Percentiles rank a stretch among this genome's conserved stretches.
Conservation (phyloP, 2,113 vertebrate species). For the Gymnorhina tibicen region DNA sequence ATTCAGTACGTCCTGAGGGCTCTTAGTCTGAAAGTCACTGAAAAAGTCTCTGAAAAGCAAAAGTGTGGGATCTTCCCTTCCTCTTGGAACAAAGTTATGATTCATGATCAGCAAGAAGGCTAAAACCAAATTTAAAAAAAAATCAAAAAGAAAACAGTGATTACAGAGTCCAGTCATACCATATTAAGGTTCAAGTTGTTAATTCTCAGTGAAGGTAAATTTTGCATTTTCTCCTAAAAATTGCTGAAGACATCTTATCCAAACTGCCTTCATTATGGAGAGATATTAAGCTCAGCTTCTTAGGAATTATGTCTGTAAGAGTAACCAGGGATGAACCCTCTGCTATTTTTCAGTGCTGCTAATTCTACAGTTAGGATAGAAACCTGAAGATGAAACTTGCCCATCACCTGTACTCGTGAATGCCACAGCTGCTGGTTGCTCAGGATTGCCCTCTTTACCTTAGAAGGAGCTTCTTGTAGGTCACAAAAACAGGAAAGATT, state of each 20-base stretch:
- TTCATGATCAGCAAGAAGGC: background rate
- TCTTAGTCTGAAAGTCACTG: background rate
- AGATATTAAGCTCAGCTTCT: background rate
- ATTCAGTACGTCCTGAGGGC: conserved; percentile 15
- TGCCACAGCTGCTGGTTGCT: background rate
- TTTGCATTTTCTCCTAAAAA: background rate
- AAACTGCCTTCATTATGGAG: background rate
- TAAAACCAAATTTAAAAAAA: background rate
- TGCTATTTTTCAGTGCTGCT: background rate
- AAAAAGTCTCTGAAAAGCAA: background rate
- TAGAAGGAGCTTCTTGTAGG: background rate
- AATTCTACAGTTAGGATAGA: background rate
- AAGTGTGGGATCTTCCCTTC: background rate
- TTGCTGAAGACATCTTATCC: background rate
- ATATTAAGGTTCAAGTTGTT: background rate
- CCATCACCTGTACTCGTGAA: background rate
- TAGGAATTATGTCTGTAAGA: background rate
- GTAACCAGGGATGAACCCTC: background rate
- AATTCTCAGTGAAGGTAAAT: background rate
- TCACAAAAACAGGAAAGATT: background rate
- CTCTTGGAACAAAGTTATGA: background rate
- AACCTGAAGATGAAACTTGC: background rate
- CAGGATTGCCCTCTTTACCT: background rate
- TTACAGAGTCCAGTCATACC: background rate
- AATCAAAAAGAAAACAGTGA: background rate